Base-by-base conservation (phyloP, 1,140 invertebrate genomes). In the Drosophila pectinifera region DNA sequence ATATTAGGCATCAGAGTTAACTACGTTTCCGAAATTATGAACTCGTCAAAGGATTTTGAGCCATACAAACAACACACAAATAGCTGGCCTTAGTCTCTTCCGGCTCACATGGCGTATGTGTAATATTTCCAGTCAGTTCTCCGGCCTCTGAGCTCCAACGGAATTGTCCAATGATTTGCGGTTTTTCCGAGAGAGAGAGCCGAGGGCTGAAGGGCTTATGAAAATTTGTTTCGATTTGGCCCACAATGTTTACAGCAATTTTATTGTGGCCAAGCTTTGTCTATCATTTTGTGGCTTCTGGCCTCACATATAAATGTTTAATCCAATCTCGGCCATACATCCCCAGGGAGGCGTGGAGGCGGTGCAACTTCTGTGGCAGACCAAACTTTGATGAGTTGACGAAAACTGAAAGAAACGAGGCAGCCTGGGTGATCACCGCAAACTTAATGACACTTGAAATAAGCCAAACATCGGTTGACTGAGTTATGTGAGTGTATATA, bases 171-270 rank as follows among this genome's bases (percentile, higher is more conserved):
- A 78, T 73, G 73, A 73, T 82, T 77, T 82, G 79, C 58, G 62
- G 79, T 73, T 81, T 77, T 58, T 28, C 16, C 24, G 20, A 51
- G 3, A 36, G 18, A 24, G 11, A 31, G 22, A 16, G 61, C 28
- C 34, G 36, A 42, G 24, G 42, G 16, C 55, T 61, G 56, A 38
- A 22, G 39, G 59, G 67, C 79, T 73, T 81, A 78, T 73, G 64
- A 82, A 73, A 63, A 63, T 82, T 61, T 68, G 53, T 42, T 58
- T 58, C 45, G 65, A 41, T 63, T 36, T 62, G 39, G 62, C 53
- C 54, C 61, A 78, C 76, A 82, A 65, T 78, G 79, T 64, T 78
- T 78, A 68, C 79, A 82, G 62, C 79, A 82, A 78, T 78, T 81
- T 73, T 68, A 46, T 64, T 82, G 79, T 68, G 79, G 79, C 80